Base-by-base conservation (phyloP, 1,140 invertebrate genomes). In the Anoplolepis gracilipes region DNA sequence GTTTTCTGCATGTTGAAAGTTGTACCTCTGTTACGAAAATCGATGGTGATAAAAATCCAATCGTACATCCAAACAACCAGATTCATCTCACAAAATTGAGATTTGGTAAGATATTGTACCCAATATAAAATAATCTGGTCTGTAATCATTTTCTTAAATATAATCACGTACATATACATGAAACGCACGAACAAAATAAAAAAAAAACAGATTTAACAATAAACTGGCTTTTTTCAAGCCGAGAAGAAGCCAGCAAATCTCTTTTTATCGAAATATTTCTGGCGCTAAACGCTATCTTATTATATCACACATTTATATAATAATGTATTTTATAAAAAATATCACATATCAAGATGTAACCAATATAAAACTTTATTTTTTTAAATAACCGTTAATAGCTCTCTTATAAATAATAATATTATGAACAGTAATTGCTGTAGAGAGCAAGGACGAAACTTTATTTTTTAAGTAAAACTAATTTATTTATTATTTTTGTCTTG, bases 311-410 rank as follows among this genome's bases (percentile, higher is more conserved):
- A 49, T 11, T 6, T 33, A 22, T 2, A 39, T 11, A 33, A 46
- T 49, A 69, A 70, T 70, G n/a, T 49, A n/a, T 30, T 70, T 53
- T 53, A 0, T 6, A 53, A 19, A 30, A 70, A 70, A 49, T 53
- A 0, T 4, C 33, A 28, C 25, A 36, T 1, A 33, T 33, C 6
- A 1, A 22, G 5, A 0, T 55, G 8, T 42, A 33, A 53, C 33
- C 2, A 53, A 28, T 10, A 30, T 8, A 13, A 28, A 42, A 10
- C 1, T 39, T 36, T 75, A 75, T 36, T n/a, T n/a, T n/a, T n/a
- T n/a, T n/a, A n/a, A n/a, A n/a, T n/a, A n/a, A n/a, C n/a, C n/a
- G n/a, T n/a, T n/a, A n/a, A n/a, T n/a, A n/a, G n/a, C n/a, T n/a
- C n/a, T n/a, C n/a, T n/a, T n/a, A n/a, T n/a, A n/a, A n/a, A n/a